Conservation (phyloP, 2,113 vertebrate species). For the Glaucidium brasilianum region DNA sequence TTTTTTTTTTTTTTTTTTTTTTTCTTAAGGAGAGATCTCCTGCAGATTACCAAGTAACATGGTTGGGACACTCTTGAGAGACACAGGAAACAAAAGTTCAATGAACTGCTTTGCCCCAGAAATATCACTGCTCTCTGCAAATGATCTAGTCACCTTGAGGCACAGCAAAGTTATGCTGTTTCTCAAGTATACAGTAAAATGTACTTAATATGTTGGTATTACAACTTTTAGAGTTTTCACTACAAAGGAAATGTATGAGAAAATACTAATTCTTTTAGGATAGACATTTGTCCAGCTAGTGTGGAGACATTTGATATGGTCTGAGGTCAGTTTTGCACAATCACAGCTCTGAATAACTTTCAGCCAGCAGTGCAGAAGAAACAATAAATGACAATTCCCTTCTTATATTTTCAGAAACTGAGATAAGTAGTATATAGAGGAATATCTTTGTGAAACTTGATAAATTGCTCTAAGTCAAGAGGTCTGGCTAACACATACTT, state of each 20-base stretch:
- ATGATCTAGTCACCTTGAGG: background rate
- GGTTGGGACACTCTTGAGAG: background rate
- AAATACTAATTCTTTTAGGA: background rate
- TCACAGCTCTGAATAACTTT: background rate
- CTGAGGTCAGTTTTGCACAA: background rate
- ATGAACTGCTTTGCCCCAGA: background rate
- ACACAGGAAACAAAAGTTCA: background rate
- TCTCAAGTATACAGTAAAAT: background rate
- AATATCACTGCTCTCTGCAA: background rate
- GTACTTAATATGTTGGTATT: background rate
- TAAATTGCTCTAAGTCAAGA: background rate
- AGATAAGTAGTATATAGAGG: background rate
- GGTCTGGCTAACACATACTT: background rate
- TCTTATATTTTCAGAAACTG: background rate
- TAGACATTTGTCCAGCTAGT: background rate
- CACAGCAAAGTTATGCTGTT: background rate
- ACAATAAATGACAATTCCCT: background rate
- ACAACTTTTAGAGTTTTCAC: background rate
- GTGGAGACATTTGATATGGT: background rate
- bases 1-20: background rate
- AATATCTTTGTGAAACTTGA: background rate
- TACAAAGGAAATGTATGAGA: background rate
- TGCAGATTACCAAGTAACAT: background rate
- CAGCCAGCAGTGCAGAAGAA: background rate
- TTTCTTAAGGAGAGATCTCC: background rate